Conservation (phyloP, 92 coral and sea anemone species). For the Phenganax subtilis region DNA sequence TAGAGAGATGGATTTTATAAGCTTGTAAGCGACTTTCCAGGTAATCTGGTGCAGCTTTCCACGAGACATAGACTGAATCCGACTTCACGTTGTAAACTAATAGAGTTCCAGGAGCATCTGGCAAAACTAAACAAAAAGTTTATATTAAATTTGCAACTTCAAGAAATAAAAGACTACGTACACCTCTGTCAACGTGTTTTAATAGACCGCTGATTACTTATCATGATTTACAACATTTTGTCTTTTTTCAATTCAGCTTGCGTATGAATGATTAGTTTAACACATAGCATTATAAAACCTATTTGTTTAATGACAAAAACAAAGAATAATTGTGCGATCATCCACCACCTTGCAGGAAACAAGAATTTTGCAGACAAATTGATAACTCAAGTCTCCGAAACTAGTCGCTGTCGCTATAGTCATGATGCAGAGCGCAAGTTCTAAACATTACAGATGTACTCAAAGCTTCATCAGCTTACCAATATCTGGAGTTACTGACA, state of each 20-base stretch:
- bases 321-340: too few species aligned
- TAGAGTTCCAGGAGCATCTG: not conserved
- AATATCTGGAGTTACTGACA: conserved; percentile 5
- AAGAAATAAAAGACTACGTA: not conserved
- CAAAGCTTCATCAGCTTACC: not conserved
- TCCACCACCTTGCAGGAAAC: too few species aligned
- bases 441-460: too few species aligned
- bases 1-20: not conserved
- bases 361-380: too few species aligned
- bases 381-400: too few species aligned
- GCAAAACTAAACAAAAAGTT: conserved; percentile 14
- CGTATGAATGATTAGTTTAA: too few species aligned
- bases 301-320: too few species aligned
- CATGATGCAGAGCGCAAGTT: too few species aligned
- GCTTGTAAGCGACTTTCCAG: conserved; percentile 17
- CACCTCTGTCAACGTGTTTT: too few species aligned
- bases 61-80: not conserved
- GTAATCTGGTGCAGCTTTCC: conserved; percentile 31
- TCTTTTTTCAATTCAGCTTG: not conserved
- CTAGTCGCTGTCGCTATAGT: too few species aligned
- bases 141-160: not conserved
- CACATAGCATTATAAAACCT: too few species aligned
- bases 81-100: conserved; percentile 3
- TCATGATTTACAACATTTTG: not conserved
- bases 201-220: not conserved